Base-by-base conservation (phyloP, 2,113 vertebrate genomes). In the Eclectus roratus region DNA sequence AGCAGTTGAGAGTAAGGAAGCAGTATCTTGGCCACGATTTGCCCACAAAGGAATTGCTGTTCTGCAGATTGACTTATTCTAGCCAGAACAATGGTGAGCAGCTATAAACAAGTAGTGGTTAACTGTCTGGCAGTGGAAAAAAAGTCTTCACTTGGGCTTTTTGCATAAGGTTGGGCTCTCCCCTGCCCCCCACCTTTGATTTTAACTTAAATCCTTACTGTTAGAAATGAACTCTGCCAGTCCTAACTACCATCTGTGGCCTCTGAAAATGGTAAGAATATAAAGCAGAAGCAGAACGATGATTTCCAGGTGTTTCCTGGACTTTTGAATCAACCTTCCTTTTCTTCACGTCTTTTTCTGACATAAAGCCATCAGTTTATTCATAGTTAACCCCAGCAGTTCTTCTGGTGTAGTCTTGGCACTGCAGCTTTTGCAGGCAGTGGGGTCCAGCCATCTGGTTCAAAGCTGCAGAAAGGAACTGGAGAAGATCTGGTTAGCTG, bases 71-170 rank as follows among this genome's bases (percentile, higher is more conserved):
- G 46, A n/a, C 52, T 90, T 88, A 18, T 91, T 96, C 55, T 80
- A 80, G 70, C 71, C 83, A 72, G 72, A 89, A 70, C 66, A 78
- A 76, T 65, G 64, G 61, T 91, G 72, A 91, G 66, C 19, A 65
- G 44, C 84, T 94, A 78, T 64, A 93, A 81, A 86, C 70, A 95
- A 92, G 63, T 47, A 87, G 49, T 79, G 72, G 53, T 63, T 69
- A 69, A 86, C 7, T 65, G 35, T 90, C 89, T 70, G 74, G 39
- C 33, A 87, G 52, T 60, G 68, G 18, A 65, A 66, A 83, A 81
- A 68, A 18, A 1, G 15, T 12, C 18, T 72, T 41, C 9, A 41
- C 49, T 64, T 80, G 9, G 20, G 35, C 14, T 76, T 85, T 89
- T 65, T 76, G 52, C 43, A 78, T 47, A 56, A 78, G n/a, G 52